Evolutionary conservation across 2,113 vertebrate species (phyloP), one percentile per base, ranked within the genome.

Genomic region (Casuarius casuarius): DNA sequence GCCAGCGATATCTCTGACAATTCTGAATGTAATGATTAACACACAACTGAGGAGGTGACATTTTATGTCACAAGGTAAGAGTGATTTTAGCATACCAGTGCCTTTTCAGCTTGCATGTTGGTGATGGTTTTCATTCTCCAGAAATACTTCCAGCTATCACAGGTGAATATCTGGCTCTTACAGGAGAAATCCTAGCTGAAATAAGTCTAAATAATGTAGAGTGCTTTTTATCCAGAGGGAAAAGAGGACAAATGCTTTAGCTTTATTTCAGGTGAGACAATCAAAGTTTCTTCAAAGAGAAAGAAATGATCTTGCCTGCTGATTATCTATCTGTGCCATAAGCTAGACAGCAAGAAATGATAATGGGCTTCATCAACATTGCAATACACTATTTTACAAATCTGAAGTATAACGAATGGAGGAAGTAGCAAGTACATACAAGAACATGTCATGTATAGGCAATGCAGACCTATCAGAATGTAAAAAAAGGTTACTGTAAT

Each of bases 41-140:
- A 42, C 46, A 42, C 40, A 76, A 2, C 6, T 78, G 44, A 80
- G 58, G 31, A 89, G 4, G 28, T 58, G 81, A 35, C 56, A 71
- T 89, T 95, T 94, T 81, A 63, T 87, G 35, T 71, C 42, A 84
- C 77, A 95, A 72, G 28, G 46, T 74, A 77, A 73, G 70, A 87
- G 75, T 3, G 1, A 67, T 83, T 95, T 85, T 68, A 65, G 38
- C 51, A 9, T 92, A 63, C 54, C 42, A 51, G 33, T 71, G 52
- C 31, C 44, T 91, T 92, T 94, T 88, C 3, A 25, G 7, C 38
- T 85, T 28, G 84, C 17, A 72, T 82, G 21, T 19, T 68, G 25
- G 17, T 92, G 85, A 90, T 80, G 35, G 54, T 75, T 82, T 84
- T 54, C 40, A 66, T 83, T 94, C 49, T 88, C 5, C 29, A 28